Evolutionary conservation across 2,797 vertebrate species (phyloP).

Genomic region (Falco rusticolus): DNA sequence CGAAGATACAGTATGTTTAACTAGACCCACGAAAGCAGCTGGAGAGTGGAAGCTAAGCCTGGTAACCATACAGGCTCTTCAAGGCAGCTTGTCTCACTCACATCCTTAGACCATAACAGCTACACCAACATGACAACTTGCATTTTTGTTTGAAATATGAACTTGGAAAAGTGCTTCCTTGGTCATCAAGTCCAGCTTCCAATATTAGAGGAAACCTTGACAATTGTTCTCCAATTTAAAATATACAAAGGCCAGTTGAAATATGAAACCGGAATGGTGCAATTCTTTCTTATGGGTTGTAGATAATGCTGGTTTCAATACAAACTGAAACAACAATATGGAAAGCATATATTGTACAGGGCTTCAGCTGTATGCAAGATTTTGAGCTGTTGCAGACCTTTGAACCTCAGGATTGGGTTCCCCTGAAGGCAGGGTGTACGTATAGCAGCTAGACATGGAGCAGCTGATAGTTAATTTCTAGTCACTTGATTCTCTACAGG

Average conservation of each 20-base stretch:
- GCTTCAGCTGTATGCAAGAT: neutral
- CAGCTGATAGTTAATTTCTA: neutral
- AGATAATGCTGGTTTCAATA: neutral
- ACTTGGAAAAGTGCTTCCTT: neutral
- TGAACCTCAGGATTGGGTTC: neutral
- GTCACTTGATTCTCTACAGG: fast-evolving
- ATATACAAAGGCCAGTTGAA: neutral
- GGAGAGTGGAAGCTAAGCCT: neutral
- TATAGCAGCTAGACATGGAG: fast-evolving
- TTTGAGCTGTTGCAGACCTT: neutral
- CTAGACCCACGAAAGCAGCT: neutral
- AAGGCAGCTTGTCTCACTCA: neutral
- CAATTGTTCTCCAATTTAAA: neutral
- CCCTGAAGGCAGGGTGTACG: too few species aligned
- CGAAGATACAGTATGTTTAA: neutral
- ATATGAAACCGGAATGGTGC: neutral
- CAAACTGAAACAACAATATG: neutral
- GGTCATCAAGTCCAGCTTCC: neutral
- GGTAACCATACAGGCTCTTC: neutral
- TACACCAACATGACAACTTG: neutral
- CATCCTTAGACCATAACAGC: neutral
- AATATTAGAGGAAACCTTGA: neutral
- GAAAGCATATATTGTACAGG: neutral
- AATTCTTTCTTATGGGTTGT: neutral
- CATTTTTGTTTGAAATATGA: neutral